phyloP scores from a whole-genome alignment of 92 coral and sea anemone genomes.

The Bergia puertoricense region DNA sequence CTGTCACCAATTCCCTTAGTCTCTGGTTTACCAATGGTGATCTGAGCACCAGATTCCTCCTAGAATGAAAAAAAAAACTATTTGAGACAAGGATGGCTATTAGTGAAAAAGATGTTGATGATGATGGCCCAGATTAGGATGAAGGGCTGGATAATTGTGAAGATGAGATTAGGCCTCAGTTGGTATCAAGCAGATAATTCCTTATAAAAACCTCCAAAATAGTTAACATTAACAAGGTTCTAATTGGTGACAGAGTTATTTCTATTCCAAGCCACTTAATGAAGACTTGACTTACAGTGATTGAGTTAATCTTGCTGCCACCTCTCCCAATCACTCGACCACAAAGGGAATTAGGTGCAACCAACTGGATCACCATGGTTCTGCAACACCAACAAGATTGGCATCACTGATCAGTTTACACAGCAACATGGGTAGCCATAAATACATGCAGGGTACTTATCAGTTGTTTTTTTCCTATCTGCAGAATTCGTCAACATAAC shows the following conservation, averaged over 20 bases:
- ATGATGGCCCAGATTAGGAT: not conserved
- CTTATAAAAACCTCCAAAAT: too few relatives aligned
- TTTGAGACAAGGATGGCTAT: not conserved
- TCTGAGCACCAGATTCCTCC: conserved; percentile 99
- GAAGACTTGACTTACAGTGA: conserved; percentile 74
- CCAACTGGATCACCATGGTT: conserved; percentile 87
- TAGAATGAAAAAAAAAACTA: conserved; percentile 23
- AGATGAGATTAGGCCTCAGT: not conserved
- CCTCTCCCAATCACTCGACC: conserved; percentile 99
- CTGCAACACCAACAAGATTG: conserved; percentile 45
- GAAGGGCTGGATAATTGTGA: not conserved
- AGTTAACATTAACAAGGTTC: too few relatives aligned
- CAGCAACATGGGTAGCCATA: not conserved
- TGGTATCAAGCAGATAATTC: too few relatives aligned
- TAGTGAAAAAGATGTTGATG: not conserved
- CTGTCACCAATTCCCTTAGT: conserved; percentile 91
- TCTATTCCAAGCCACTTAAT: not conserved
- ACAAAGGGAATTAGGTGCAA: conserved; percentile 97
- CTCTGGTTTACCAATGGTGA: conserved; percentile 98
- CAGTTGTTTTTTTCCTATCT: not conserved
- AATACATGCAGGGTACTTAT: not conserved
- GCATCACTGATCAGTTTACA: not conserved
- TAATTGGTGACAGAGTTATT: too few relatives aligned
- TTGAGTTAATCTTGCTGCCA: conserved; percentile 96
- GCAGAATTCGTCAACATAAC: too few relatives aligned